Evolutionary conservation across 2,888 invertebrate species (phyloP), one percentile per base, ranked within the genome.

Genomic region (Eilema sororculum): DNA sequence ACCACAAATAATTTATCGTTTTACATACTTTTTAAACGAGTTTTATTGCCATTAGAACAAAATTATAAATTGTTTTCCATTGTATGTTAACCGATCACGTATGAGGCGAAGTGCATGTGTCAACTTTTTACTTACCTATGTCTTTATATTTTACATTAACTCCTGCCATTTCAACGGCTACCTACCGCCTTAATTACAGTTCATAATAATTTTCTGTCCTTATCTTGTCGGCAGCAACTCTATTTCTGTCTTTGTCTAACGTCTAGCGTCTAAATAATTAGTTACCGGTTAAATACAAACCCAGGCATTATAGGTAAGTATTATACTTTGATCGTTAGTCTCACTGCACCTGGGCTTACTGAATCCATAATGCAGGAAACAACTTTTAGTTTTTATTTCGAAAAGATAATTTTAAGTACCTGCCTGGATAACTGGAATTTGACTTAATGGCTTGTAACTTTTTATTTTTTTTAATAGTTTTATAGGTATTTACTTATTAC

Each of bases 101-200:
- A 57, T 52, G 16, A 25, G 25, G 41, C 73, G 60, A 71, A 56
- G 69, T 77, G 75, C 83, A 85, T 82, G 83, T 85, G 84, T 76
- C 69, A 67, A 80, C 75, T 87, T 92, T 92, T 91, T 91, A 25
- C 33, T 30, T 41, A 84, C 83, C 71, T 72, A 69, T 77, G 75
- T 78, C 76, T 87, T 86, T 87, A 86, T 86, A 85, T 79, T 78
- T 72, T 82, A 86, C 85, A 87, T 85, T 90, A 87, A 85, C 82
- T 84, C 85, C 84, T 91, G 92, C 89, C 91, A 94, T 93, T 93
- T 92, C 87, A 92, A 91, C 90, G 86, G 84, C 82, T 86, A 84
- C 73, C 69, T 86, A 85, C 82, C 79, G 80, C 83, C 81, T 81
- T 90, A 90, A 92, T 92, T 91, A 87, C 73, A 72, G 66, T 64